Evolutionary conservation across 2,113 vertebrate genomes (phyloP), one percentile per base, ranked within the genome.

Genomic region (Turdus rufiventris): DNA sequence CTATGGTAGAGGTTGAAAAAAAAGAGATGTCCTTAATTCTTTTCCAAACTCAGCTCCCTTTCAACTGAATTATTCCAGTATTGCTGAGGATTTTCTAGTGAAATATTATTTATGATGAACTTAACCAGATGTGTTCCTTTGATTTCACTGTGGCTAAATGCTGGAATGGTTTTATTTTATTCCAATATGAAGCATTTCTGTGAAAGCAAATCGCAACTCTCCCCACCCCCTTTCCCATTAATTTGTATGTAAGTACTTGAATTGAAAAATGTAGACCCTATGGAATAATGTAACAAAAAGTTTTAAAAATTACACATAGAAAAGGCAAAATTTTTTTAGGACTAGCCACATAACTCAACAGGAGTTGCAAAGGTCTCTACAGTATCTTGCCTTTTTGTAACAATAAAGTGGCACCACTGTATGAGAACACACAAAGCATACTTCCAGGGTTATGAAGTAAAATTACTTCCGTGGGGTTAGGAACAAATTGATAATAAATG

Each of bases 221-320:
- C 4, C 5, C 10, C 0, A 2, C 1, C 28, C 11, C 10, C 3
- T 24, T 29, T 66, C 21, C 9, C 18, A 60, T 18, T 43, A 0
- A 60, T 76, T 76, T 87, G 43, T 60, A 31, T 9, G 11, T 18
- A 65, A 84, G 56, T 45, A 56, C 13, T 19, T 54, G 19, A 34
- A 70, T 20, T 65, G 18, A 43, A 5, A 42, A 42, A 88, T 48
- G 3, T 34, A 81, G 21, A 51, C 7, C 9, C 14, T 29, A 16
- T 50, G 12, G 45, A 94, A 77, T 5, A 48, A 18, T 28, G 17
- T 43, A 61, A 9, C 9, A 65, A 60, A 38, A 38, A 38, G 10
- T 33, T 12, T 29, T 6, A 17, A 43, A 48, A 31, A 47, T 26
- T 47, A 4, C 16, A 31, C 18, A 16, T 31, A 73, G 19, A 66